phyloP scores from a whole-genome alignment of 2,113 vertebrate genomes.

The Oncorhynchus kisutch region DNA sequence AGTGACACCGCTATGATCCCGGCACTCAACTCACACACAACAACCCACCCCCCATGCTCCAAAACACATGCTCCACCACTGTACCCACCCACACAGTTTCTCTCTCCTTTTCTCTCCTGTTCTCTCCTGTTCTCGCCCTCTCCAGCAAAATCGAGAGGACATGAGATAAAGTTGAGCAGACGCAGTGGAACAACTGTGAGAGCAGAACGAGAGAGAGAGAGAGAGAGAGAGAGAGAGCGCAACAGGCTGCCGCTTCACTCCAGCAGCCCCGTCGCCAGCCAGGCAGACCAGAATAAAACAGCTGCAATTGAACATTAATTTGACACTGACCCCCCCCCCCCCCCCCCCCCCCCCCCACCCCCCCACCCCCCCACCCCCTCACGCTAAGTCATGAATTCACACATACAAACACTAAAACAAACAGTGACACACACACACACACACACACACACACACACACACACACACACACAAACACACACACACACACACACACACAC shows the following conservation, averaged over 20 bases:
- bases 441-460: neutral
- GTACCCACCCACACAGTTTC: too few species aligned
- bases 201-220: neutral
- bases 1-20: too few species aligned
- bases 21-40: too few species aligned
- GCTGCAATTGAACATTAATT: constrained; percentile 28
- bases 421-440: neutral
- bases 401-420: neutral
- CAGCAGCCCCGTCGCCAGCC: neutral
- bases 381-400: constrained; percentile 1
- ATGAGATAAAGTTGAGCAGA: constrained; percentile 11
- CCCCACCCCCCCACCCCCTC: too few species aligned
- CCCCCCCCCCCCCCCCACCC: too few species aligned
- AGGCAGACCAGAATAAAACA: constrained; percentile 4
- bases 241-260: neutral
- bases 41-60: too few species aligned
- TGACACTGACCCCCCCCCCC: constrained; percentile 4
- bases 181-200: constrained; percentile 21
- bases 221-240: constrained; percentile 1
- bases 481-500: too few species aligned
- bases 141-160: constrained; percentile 27
- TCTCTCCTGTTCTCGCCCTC: neutral
- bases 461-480: neutral
- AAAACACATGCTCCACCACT: too few species aligned
- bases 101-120: constrained; percentile 11